These are phyloP conservation scores for Phania funesta DNA, from an alignment of 2,888 invertebrate genomes.

Conservation along the genomic window DNA sequence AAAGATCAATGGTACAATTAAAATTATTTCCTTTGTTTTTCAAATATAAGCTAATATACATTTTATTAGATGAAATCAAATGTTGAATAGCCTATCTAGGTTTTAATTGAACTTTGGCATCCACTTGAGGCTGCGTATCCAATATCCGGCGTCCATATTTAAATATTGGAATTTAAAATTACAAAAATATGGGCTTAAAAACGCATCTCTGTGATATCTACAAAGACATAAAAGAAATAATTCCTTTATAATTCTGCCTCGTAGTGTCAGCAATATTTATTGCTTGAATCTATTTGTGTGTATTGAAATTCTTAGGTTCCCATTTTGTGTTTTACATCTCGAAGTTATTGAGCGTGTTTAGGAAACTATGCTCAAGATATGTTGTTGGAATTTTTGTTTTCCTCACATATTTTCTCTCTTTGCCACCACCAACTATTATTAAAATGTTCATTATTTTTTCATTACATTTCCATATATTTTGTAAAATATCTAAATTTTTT, in stretches of 20 bases:
- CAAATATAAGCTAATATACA: too few relatives aligned
- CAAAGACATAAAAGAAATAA: background rate
- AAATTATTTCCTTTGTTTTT: too few relatives aligned
- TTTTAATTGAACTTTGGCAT: too few relatives aligned
- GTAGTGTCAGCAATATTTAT: background rate
- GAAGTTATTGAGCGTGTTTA: background rate
- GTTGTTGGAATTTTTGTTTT: background rate
- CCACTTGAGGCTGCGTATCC: too few relatives aligned
- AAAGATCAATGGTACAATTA: too few relatives aligned
- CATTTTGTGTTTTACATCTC: background rate
- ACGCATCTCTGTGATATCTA: too few relatives aligned
- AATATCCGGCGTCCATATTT: too few relatives aligned
- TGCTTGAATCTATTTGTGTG: background rate
- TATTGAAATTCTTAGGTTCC: background rate
- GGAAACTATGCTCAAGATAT: constrained; percentile 2
- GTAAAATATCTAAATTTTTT: background rate
- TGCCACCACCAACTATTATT: constrained; percentile 44
- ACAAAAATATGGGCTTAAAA: too few relatives aligned
- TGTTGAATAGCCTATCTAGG: too few relatives aligned
- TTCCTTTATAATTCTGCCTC: background rate
- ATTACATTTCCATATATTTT: constrained; percentile 36
- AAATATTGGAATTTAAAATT: too few relatives aligned
- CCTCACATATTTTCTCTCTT: background rate
- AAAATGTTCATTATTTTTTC: constrained; percentile 55
- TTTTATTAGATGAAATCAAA: too few relatives aligned